Percentiles rank a stretch among this genome's conserved stretches.
These are phyloP conservation scores for Drosophila setifemur DNA, from an alignment of 1,140 invertebrate genomes.

Conservation along the genomic window DNA sequence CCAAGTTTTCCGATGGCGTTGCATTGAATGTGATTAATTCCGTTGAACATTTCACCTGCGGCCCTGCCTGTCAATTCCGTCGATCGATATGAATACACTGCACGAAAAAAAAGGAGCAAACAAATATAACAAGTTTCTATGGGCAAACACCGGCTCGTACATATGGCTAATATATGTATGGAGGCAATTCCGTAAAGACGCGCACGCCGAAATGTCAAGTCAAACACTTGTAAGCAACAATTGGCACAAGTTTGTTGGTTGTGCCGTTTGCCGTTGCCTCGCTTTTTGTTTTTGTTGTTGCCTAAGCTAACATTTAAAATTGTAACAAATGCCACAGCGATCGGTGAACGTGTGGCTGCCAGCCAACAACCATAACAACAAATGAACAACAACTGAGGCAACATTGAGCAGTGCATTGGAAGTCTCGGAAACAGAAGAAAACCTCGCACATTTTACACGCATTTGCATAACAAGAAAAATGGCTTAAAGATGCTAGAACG, in stretches of 20 bases:
- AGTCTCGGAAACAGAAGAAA: conserved; percentile 44
- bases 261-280: conserved; percentile 40
- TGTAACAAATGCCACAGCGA: conserved; percentile 79
- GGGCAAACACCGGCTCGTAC: background rate
- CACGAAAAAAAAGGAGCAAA: conserved; percentile 15
- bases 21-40: conserved; percentile 46
- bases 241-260: conserved; percentile 69
- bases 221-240: conserved; percentile 78
- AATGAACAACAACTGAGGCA: conserved; percentile 27
- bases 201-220: conserved; percentile 71
- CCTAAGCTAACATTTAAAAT: conserved; percentile 77
- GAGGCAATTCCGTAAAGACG: conserved; percentile 47
- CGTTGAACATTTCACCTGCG: conserved; percentile 55
- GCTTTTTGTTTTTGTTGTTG: too few species aligned
- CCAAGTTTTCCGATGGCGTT: conserved; percentile 62
- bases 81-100: conserved; percentile 33
- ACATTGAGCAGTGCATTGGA: conserved; percentile 40
- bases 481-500: conserved; percentile 3
- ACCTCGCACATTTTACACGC: conserved; percentile 78
- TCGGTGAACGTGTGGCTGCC: conserved; percentile 70
- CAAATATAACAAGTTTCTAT: conserved; percentile 7
- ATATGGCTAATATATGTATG: conserved; percentile 23
- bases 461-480: conserved; percentile 75
- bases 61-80: conserved; percentile 41
- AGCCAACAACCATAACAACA: conserved; percentile 53